Base-by-base conservation (phyloP, 1,140 invertebrate species). In the Nymphalis io region DNA sequence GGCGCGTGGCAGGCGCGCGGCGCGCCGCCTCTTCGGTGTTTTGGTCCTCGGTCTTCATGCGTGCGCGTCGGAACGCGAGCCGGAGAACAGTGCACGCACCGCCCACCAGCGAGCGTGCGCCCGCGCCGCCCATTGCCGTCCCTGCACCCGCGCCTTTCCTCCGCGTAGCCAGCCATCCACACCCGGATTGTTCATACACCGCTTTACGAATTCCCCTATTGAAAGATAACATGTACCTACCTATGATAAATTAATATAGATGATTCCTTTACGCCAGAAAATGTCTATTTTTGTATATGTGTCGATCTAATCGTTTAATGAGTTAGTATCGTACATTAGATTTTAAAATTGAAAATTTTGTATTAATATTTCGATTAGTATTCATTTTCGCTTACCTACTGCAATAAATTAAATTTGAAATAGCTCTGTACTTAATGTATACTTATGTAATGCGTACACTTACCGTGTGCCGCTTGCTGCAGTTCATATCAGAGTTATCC, bases 1-100 rank as follows among this genome's bases (percentile, higher is more conserved):
- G 93, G 15, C 96, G 92, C 0, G 94, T 92, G 12, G 95, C 95
- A 0, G 94, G 92, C 77, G 89, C 75, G 60, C 88, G 88, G 77
- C 86, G 87, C 81, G 85, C 86, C 82, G 84, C 86, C 77, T 88
- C 84, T 59, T 88, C 85, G 39, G 80, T 76, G 72, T 77, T 81
- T 74, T 87, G 88, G 42, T 88, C 79, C 76, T 92, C 87, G 85
- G 78, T 89, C 87, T 91, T 91, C 90, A 92, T 91, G 78, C 85
- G 86, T 85, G 84, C 82, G 82, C 80, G 78, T 80, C 77, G 70
- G 63, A 59, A 69, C 80, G 85, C 85, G 76, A 62, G 73, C 77
- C 63, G 69, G 76, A 46, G 69, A 68, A 80, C 78, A 83, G 78
- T 86, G 84, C 76, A 78, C 72, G 70, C 64, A 73, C 82, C 79